Evolutionary conservation across 1,140 invertebrate genomes (phyloP), one percentile per base, ranked within the genome.

Genomic region (Dendrolimus kikuchii): DNA sequence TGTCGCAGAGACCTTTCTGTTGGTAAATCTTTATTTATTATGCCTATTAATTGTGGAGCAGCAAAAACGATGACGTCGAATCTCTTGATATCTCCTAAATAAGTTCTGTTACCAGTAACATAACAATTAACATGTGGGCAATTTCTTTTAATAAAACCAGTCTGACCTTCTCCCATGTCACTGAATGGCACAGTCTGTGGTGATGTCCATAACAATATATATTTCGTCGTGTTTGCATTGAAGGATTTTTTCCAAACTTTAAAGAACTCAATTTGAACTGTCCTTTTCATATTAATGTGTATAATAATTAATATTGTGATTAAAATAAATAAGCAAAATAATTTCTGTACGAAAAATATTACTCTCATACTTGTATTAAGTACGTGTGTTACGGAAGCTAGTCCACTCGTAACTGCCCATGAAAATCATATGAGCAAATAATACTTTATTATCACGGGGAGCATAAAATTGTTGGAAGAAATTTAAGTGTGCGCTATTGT

Each of bases 141-240:
- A 8, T 71, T 63, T 47, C 70, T 61, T 23, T 64, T 49, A 10
- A 71, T 51, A 41, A 81, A 81, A 5, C 60, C 65, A 2, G 53
- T 53, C 46, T 60, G 64, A 2, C 72, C 74, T 49, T 54, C 46
- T 0, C 68, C 64, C 59, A 81, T 68, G 23, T 64, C 60, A 23
- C 61, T 60, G 48, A 78, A 77, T 7, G 75, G 77, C 5, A 65
- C 56, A 39, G 53, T 55, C n/a, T 46, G 59, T 8, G 60, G 49
- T n/a, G 54, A 47, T 4, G 68, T 71, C 76, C 74, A 77, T 44
- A 64, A 65, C 5, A 79, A 48, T 46, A 79, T 72, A 37, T 74
- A 77, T 40, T 69, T 75, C 6, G 68, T 88, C 89, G 72, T 92
- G 92, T 0, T 86, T 10, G 66, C 60, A 5, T 89, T 53, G 6